Evolutionary conservation across 2,888 invertebrate genomes (phyloP), one percentile per base, ranked within the genome.

Genomic region (Amiota minor): DNA sequence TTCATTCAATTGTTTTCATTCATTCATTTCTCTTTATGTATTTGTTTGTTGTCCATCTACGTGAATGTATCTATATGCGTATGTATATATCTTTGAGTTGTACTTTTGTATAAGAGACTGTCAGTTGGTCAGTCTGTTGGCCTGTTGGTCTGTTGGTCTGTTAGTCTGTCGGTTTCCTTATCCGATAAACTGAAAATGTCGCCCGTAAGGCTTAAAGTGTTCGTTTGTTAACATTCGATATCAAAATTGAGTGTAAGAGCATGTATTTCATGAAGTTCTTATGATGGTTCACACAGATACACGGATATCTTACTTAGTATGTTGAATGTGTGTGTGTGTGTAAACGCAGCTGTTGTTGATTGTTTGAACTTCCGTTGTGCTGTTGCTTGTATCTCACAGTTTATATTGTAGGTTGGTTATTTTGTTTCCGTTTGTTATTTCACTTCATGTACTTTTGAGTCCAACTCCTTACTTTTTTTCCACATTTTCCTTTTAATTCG

Each of bases 281-380:
- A 35, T 35, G 35, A 35, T 35, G 35, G 4, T 35, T 35, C 35
- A 35, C 35, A 35, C 35, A 35, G 35, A 35, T 35, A 35, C 35
- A 35, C 6, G 4, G 2, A 6, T 35, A 35, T 35, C 2, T 35
- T 6, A 35, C 35, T 35, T 35, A 35, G 6, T 35, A 35, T 50
- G 1, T 1, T n/a, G 11, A 1, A 2, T 3, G 59, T 81, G 83
- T 81, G 85, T 82, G 79, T 83, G 83, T 81, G 85, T 85, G 85
- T 83, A 84, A 84, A 81, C 83, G 85, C 83, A 83, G 84, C 85
- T 84, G 83, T 78, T 83, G 84, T 85, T 83, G 78, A 85, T 85
- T 84, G 76, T 74, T 73, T 76, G 84, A 81, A 82, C 85, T 85
- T 74, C 70, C 72, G 78, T 78, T 67, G 75, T 73, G 69, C 80